Conservation (phyloP, 2,113 vertebrate species). For the Erinaceus europaeus region DNA sequence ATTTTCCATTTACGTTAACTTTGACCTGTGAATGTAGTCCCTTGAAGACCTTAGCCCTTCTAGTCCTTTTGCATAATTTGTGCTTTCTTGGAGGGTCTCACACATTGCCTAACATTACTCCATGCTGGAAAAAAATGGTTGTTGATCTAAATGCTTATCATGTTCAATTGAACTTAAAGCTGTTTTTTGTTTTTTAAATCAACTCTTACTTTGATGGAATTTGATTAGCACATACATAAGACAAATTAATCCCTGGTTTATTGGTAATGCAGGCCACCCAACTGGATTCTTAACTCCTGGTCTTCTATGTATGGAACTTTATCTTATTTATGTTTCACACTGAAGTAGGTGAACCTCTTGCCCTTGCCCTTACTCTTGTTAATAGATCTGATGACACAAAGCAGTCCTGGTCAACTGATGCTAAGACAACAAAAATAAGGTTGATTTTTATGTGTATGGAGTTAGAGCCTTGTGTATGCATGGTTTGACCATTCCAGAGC, state of each 20-base stretch:
- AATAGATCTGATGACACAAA: background rate
- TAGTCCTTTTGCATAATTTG: background rate
- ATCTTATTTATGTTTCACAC: background rate
- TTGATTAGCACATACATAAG: background rate
- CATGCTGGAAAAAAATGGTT: background rate
- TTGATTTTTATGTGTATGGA: background rate
- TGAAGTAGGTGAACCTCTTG: background rate
- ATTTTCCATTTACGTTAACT: conserved; percentile 4
- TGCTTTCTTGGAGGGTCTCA: background rate
- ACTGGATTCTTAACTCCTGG: background rate
- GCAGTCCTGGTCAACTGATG: background rate
- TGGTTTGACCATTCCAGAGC: too few species aligned
- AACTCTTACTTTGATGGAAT: background rate
- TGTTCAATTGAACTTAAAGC: background rate
- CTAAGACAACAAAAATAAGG: background rate
- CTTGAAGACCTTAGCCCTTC: too few species aligned
- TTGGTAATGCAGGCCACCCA: background rate
- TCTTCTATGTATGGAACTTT: background rate
- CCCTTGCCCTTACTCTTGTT: background rate
- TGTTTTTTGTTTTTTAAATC: conserved; percentile 14
- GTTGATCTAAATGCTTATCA: background rate
- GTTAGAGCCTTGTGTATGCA: too few species aligned
- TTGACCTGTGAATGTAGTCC: too few species aligned
- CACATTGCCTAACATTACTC: background rate
- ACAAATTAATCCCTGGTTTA: too few species aligned